Evolutionary conservation across 2,797 vertebrate genomes (phyloP).

Genomic region (Triplophysa bombifrons): DNA sequence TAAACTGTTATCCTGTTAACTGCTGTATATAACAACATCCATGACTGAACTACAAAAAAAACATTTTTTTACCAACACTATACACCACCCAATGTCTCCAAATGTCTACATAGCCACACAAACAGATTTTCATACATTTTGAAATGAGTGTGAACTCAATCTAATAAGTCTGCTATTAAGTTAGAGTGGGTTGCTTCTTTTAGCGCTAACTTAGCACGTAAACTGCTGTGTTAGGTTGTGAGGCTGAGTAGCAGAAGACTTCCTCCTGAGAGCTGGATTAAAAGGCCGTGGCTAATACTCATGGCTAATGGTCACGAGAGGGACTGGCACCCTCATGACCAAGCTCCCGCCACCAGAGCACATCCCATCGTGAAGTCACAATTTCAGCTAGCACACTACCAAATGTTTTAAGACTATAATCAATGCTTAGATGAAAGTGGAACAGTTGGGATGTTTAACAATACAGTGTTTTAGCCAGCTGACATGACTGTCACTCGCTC

Average conservation of each 20-base stretch:
- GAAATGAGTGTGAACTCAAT: background rate
- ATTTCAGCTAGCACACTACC: background rate
- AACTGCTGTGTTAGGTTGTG: conserved; percentile 4
- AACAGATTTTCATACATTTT: background rate
- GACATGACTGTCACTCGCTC: background rate
- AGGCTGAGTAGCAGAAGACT: background rate
- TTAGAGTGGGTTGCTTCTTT: conserved; percentile 8
- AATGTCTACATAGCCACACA: background rate
- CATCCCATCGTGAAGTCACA: background rate
- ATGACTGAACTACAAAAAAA: background rate
- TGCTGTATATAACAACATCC: background rate
- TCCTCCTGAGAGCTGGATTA: conserved; percentile 28
- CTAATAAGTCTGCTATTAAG: conserved; percentile 1
- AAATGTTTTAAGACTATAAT: conserved; percentile 1
- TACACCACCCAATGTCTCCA: background rate
- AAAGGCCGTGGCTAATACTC: conserved; percentile 19
- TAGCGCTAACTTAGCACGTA: conserved; percentile 15
- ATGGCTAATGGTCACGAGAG: conserved; percentile 15
- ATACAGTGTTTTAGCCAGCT: background rate
- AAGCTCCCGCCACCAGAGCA: background rate
- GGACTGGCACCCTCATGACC: background rate
- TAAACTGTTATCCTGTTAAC: background rate
- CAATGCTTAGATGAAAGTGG: background rate
- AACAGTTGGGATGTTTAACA: background rate
- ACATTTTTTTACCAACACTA: background rate